Evolutionary conservation across 2,888 invertebrate genomes (phyloP).

Genomic region (Craniophora ligustri): DNA sequence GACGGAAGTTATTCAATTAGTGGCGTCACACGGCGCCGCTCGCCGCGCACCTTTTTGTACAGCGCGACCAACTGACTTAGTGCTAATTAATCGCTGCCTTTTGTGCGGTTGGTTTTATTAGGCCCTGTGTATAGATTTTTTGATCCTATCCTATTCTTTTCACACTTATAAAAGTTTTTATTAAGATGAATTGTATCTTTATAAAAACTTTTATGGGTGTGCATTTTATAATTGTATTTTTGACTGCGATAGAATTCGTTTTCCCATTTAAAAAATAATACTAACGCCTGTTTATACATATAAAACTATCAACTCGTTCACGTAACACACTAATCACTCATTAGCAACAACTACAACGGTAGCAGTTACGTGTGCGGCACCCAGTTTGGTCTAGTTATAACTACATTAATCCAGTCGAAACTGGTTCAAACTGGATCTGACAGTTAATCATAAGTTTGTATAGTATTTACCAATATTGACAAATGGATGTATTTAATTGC

Average conservation of each 20-base stretch:
- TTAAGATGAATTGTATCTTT: too few relatives aligned
- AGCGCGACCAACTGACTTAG: conserved; percentile 29
- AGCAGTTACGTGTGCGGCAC: neutral
- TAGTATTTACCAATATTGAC: conserved; percentile 24
- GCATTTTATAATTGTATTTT: too few relatives aligned
- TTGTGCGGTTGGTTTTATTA: conserved; percentile 15
- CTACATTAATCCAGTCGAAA: conserved; percentile 30
- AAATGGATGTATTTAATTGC: conserved; percentile 28
- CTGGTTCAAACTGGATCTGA: conserved; percentile 31
- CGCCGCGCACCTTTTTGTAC: conserved; percentile 33
- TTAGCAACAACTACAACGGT: neutral
- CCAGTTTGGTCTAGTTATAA: conserved; percentile 14
- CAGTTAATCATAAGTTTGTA: conserved; percentile 38
- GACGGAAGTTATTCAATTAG: conserved; percentile 56
- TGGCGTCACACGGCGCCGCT: conserved; percentile 20
- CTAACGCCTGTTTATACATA: too few relatives aligned
- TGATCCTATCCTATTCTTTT: neutral
- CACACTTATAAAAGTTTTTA: neutral
- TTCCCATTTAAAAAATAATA: too few relatives aligned
- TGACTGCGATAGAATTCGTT: too few relatives aligned
- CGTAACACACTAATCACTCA: neutral
- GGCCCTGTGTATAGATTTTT: neutral
- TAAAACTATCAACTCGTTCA: too few relatives aligned
- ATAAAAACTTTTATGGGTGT: too few relatives aligned
- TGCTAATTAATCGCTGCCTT: conserved; percentile 38